These are phyloP conservation scores for Anodontia alba DNA, from an alignment of 2,888 invertebrate genomes.

Conservation along the genomic window DNA sequence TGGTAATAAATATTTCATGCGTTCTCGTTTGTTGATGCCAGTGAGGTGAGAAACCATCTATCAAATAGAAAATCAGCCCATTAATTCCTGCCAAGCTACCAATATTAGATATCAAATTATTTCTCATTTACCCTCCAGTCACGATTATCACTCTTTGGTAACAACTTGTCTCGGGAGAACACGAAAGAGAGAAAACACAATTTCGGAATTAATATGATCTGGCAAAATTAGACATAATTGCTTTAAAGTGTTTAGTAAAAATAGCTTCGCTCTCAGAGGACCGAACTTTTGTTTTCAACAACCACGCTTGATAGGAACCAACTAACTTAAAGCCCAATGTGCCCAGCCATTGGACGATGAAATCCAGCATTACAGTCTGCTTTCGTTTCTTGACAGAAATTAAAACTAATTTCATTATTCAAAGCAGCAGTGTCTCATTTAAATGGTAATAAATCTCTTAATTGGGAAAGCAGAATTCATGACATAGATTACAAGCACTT, in stretches of 20 bases:
- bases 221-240: conserved; percentile 45
- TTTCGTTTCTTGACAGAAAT: neutral
- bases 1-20: neutral
- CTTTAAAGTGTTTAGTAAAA: conserved; percentile 42
- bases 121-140: neutral
- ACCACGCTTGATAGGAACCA: neutral
- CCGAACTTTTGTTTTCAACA: neutral
- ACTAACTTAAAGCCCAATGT: neutral
- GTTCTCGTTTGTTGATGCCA: neutral
- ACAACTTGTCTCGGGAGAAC: neutral
- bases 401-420: neutral
- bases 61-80: neutral
- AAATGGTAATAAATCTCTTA: neutral
- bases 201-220: conserved; percentile 48
- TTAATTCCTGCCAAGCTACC: neutral
- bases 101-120: neutral
- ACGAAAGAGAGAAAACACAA: conserved; percentile 36
- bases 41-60: neutral
- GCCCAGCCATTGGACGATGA: neutral
- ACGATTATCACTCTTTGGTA: neutral
- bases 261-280: conserved; percentile 23
- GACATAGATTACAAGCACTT: neutral
- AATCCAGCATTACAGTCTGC: neutral
- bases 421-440: neutral
- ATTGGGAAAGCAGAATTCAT: neutral